These are phyloP conservation scores for Seira musarum DNA, from an alignment of 2,888 invertebrate species.

Conservation along the genomic window DNA sequence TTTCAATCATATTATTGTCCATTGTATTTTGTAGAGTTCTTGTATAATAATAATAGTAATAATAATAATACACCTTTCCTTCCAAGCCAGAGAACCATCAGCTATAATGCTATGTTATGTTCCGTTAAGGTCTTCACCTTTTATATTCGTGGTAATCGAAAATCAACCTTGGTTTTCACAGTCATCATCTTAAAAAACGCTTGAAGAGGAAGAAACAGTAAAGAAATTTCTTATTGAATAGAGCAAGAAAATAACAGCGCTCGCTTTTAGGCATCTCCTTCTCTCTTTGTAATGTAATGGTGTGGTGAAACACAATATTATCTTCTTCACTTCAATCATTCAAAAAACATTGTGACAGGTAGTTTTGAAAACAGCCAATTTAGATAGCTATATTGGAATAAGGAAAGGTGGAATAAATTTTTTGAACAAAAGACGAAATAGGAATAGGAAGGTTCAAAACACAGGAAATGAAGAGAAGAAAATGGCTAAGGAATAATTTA, in stretches of 20 bases:
- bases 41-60: no score
- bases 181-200: neutral
- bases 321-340: constrained; percentile 25
- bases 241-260: neutral
- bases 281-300: neutral
- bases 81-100: neutral
- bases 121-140: neutral
- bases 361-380: constrained; percentile 32
- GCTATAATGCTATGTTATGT: neutral
- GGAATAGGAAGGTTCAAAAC: neutral
- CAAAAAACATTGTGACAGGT: constrained; percentile 29
- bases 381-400: constrained; percentile 10
- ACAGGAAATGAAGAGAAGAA: neutral
- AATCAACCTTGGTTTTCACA: neutral
- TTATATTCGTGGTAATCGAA: neutral
- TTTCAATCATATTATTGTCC: neutral
- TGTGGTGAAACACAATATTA: neutral
- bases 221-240: neutral
- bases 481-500: neutral
- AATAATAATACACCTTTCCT: neutral
- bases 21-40: neutral
- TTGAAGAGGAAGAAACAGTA: neutral
- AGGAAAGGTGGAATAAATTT: constrained; percentile 13
- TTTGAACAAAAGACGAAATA: neutral
- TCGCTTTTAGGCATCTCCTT: neutral